Base-by-base conservation (phyloP, 2,888 invertebrate species). In the Sialis fuliginosa region DNA sequence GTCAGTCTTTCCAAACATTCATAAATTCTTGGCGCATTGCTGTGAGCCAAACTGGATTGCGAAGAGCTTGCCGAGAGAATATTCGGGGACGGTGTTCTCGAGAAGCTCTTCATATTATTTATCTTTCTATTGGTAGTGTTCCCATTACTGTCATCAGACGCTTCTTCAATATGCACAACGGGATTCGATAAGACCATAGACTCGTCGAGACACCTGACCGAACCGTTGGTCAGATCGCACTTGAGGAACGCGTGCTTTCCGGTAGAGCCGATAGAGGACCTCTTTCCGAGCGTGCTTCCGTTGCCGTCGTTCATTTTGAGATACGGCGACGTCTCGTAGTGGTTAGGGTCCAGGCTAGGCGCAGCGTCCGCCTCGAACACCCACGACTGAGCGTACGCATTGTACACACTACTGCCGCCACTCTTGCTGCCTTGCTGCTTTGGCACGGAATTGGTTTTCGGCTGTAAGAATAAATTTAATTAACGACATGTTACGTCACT, bases 71-170 rank as follows among this genome's bases (percentile, higher is more conserved):
- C 67, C 2, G 69, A 69, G 39, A 68, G 59, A 6, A 62, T 56
- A 8, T 63, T 62, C 6, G 70, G 70, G 6, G 69, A 69, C 34
- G 68, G 64, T 9, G 68, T 66, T 35, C 67, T 58, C 1, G 69
- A 69, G 55, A 70, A 70, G 53, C 69, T 70, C 52, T 66, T 67
- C 69, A 70, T 68, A 54, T 67, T 64, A 53, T 64, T 62, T 50
- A 69, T 53, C 51, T 68, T 67, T 40, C 69, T 58, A 52, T 63
- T 62, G 53, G 62, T 62, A 9, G 57, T 60, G 37, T 53, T 54
- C 40, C 52, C 54, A 41, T 54, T 55, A 52, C 60, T 62, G 46
- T 64, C 65, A 52, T 67, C 66, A 7, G 65, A 65, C 13, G 64
- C 66, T 52, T 66, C 66, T 51, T 67, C 67, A 33, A 67, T 59